Percentiles rank a stretch among this genome's conserved stretches.
Conservation (phyloP, 2,113 vertebrate genomes). For the Holacanthus passer region DNA sequence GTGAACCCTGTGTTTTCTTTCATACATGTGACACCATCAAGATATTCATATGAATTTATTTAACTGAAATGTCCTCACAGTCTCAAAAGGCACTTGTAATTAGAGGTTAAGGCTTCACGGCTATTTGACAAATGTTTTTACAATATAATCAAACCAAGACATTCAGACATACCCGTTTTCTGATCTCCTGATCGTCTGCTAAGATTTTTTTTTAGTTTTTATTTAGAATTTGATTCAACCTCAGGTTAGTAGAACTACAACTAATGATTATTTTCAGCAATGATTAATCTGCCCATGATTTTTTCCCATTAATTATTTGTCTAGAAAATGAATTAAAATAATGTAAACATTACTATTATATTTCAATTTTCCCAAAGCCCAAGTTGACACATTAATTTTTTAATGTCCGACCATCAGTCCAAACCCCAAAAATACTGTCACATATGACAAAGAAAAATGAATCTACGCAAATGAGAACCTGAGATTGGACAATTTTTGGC, state of each 20-base stretch:
- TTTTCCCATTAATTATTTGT: too few species aligned
- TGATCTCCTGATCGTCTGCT: too few species aligned
- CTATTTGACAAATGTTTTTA: too few species aligned
- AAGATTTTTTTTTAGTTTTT: too few species aligned
- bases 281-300: too few species aligned
- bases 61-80: neutral
- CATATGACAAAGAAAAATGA: neutral
- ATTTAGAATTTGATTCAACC: too few species aligned
- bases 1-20: neutral
- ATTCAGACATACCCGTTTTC: too few species aligned
- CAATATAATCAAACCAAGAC: too few species aligned
- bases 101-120: neutral
- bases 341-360: neutral
- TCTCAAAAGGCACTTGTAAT: too few species aligned
- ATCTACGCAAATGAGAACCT: neutral
- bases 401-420: neutral
- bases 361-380: neutral
- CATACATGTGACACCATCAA: neutral
- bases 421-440: neutral
- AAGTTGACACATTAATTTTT: neutral
- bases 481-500: neutral
- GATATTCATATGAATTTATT: neutral
- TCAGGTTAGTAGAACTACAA: too few species aligned
- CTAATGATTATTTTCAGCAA: too few species aligned
- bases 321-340: neutral